phyloP scores from a whole-genome alignment of 2,888 invertebrate species.

The Ischnus inquisitorius region DNA sequence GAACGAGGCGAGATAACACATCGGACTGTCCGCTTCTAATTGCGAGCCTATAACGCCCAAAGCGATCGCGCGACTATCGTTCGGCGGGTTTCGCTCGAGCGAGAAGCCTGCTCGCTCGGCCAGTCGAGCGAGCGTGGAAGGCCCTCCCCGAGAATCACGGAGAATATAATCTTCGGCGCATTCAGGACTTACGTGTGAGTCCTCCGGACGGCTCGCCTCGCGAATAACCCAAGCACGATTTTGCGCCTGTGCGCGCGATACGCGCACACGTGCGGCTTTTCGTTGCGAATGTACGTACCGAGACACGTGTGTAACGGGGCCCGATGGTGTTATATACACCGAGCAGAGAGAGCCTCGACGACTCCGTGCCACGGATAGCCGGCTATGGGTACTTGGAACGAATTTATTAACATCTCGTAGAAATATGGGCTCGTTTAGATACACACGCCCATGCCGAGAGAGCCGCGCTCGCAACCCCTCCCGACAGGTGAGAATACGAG shows the following conservation, averaged over 20 bases:
- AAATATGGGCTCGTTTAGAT: constrained; percentile 76
- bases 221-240: too few relatives aligned
- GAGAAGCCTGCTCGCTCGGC: too few relatives aligned
- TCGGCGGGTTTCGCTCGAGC: too few relatives aligned
- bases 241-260: too few relatives aligned
- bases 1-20: constrained; percentile 27
- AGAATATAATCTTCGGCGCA: constrained; percentile 61
- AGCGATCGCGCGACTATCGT: constrained; percentile 57
- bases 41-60: constrained; percentile 65
- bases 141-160: neutral
- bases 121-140: too few relatives aligned
- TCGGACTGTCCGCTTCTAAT: constrained; percentile 63
- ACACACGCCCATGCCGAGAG: constrained; percentile 69
- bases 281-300: constrained; percentile 13
- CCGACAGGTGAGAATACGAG: constrained; percentile 63
- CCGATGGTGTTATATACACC: constrained; percentile 46
- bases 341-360: neutral
- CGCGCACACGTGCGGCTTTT: too few relatives aligned
- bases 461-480: constrained; percentile 30
- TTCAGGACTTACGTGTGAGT: constrained; percentile 46
- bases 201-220: constrained; percentile 8
- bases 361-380: constrained; percentile 39
- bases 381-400: constrained; percentile 66
- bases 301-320: constrained; percentile 12
- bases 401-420: constrained; percentile 77